Conservation (phyloP, 2,888 invertebrate species). For the Cheilosia vulpina region DNA sequence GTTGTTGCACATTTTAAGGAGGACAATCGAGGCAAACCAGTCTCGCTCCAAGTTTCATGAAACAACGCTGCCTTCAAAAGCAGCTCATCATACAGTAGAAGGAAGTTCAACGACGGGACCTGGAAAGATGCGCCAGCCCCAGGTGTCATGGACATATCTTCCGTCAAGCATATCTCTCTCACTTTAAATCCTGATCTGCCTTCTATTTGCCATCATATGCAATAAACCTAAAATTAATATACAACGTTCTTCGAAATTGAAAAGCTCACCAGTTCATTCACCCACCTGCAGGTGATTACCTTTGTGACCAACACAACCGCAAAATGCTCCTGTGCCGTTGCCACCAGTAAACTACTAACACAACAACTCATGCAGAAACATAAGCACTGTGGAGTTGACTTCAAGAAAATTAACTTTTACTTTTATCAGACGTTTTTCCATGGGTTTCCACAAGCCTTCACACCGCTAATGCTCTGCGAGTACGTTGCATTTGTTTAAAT, state of each 20-base stretch:
- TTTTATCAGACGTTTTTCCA: constrained; percentile 63
- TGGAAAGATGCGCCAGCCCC: too few relatives aligned
- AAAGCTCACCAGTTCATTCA: constrained; percentile 27
- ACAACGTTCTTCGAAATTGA: background rate
- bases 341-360: constrained; percentile 61
- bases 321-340: constrained; percentile 4
- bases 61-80: too few relatives aligned
- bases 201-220: background rate
- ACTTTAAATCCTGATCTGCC: background rate
- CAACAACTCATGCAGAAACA: constrained; percentile 57
- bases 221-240: too few relatives aligned
- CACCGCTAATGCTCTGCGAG: constrained; percentile 22
- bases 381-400: background rate
- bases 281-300: background rate
- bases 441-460: constrained; percentile 36
- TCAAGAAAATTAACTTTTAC: constrained; percentile 65
- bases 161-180: too few relatives aligned
- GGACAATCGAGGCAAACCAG: too few relatives aligned
- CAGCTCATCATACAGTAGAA: too few relatives aligned
- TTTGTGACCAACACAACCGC: constrained; percentile 5
- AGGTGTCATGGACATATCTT: too few relatives aligned
- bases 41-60: too few relatives aligned
- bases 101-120: too few relatives aligned
- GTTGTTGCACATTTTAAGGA: too few relatives aligned
- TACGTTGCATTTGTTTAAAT: constrained; percentile 11